Evolutionary conservation across 2,888 invertebrate species (phyloP).

Genomic region (Sphaerophoria taeniata): DNA sequence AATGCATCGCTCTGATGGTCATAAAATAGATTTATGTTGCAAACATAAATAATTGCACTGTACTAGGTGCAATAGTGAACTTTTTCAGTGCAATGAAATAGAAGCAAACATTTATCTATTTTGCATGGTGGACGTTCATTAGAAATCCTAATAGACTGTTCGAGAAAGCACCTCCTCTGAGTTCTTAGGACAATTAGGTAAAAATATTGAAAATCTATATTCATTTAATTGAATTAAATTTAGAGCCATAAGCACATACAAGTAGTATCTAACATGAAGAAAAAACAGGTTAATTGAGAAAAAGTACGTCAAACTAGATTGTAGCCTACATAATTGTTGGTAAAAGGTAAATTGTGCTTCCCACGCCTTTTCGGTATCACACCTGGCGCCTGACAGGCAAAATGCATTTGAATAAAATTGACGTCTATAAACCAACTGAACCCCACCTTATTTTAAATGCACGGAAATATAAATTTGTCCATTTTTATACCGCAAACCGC

Average conservation of each 20-base stretch:
- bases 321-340: neutral
- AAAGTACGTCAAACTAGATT: neutral
- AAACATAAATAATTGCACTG: too few relatives aligned
- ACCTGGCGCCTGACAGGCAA: neutral
- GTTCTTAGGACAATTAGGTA: slow-evolving; percentile 4
- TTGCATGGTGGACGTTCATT: neutral
- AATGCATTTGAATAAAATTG: neutral
- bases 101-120: neutral
- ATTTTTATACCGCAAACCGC: neutral
- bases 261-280: neutral
- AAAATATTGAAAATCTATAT: slow-evolving; percentile 9
- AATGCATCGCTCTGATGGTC: slow-evolving; percentile 6
- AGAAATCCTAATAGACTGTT: too few relatives aligned
- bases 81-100: too few relatives aligned
- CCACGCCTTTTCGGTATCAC: slow-evolving; percentile 5
- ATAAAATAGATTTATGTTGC: neutral
- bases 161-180: neutral
- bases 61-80: too few relatives aligned
- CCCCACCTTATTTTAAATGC: neutral
- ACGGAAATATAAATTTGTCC: neutral
- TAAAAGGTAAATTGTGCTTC: neutral
- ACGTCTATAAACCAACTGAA: neutral
- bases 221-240: slow-evolving; percentile 10
- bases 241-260: neutral
- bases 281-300: neutral